Conservation (phyloP, 2,113 vertebrate species). For the Macquaria ambigua region DNA sequence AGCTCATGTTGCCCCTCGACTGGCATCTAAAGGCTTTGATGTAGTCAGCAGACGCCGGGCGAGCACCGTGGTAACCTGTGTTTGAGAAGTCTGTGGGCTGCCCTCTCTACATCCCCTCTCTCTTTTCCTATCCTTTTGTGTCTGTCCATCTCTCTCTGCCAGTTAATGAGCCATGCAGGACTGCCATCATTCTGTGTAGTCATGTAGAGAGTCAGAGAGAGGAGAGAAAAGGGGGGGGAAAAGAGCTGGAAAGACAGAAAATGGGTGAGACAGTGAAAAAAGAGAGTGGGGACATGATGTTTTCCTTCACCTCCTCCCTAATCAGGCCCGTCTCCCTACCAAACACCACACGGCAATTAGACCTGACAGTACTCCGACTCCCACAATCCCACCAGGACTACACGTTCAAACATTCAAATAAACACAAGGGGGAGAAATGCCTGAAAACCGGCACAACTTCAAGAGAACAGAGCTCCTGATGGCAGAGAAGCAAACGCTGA, state of each 20-base stretch:
- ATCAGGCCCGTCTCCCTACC: constrained; percentile 93
- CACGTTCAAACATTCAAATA: constrained; percentile 74
- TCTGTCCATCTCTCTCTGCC: constrained; percentile 62
- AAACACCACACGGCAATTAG: constrained; percentile 95
- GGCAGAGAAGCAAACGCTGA: constrained; percentile 34
- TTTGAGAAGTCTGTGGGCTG: constrained; percentile 88
- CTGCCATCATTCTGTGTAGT: constrained; percentile 69
- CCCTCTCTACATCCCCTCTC: constrained; percentile 52
- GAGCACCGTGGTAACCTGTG: constrained; percentile 87
- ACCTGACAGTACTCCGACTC: constrained; percentile 92
- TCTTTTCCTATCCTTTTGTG: constrained; percentile 58
- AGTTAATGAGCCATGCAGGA: constrained; percentile 73
- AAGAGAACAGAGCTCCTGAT: constrained; percentile 52
- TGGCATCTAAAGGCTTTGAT: constrained; percentile 93
- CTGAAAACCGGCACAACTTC: constrained; percentile 60
- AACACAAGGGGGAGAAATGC: constrained; percentile 58
- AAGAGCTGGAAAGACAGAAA: constrained; percentile 41
- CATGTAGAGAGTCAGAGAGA: constrained; percentile 61
- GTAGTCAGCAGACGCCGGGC: constrained; percentile 89
- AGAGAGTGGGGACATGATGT: constrained; percentile 86
- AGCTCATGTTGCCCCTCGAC: constrained; percentile 89
- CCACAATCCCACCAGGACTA: constrained; percentile 75
- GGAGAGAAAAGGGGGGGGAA: constrained; percentile 44
- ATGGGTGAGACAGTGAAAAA: constrained; percentile 69
- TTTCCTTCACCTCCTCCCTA: constrained; percentile 93